Conservation (phyloP, 92 coral and sea anemone genomes). For the Siderastrea siderea region DNA sequence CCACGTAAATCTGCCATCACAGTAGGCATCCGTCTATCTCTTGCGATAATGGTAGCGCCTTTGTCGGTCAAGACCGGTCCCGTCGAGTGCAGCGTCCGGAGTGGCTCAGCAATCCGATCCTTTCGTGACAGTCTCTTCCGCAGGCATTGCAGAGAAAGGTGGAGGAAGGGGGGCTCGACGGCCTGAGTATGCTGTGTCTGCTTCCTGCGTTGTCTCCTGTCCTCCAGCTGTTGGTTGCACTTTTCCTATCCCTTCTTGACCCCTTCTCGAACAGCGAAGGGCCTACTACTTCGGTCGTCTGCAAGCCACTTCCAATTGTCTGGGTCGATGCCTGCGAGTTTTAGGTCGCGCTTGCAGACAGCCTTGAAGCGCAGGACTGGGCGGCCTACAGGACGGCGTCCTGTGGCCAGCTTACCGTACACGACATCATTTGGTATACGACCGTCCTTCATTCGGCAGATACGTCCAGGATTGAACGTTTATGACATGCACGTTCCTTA, state of each 20-base stretch:
- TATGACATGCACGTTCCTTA: no score
- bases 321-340: slow-evolving; percentile 28
- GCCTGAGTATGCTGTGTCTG: neutral
- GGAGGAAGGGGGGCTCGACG: neutral
- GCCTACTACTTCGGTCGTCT: neutral
- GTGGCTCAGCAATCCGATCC: neutral
- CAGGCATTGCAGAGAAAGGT: neutral
- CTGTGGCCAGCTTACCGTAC: slow-evolving; percentile 36
- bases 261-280: neutral
- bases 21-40: no score
- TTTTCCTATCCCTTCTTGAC: neutral
- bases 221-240: neutral
- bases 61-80: neutral
- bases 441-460: slow-evolving; percentile 10
- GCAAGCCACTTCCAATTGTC: neutral
- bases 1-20: no score
- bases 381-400: slow-evolving; percentile 23
- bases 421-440: slow-evolving; percentile 55
- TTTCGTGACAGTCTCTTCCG: neutral
- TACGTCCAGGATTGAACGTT: no score
- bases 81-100: neutral
- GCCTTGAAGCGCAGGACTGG: slow-evolving; percentile 14
- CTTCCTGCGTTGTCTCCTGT: slow-evolving; percentile 2
- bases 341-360: slow-evolving; percentile 21
- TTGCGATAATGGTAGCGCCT: neutral